Evolutionary conservation across 1,140 invertebrate species (phyloP), one percentile per base, ranked within the genome.

Genomic region (Nasonia longicornis): DNA sequence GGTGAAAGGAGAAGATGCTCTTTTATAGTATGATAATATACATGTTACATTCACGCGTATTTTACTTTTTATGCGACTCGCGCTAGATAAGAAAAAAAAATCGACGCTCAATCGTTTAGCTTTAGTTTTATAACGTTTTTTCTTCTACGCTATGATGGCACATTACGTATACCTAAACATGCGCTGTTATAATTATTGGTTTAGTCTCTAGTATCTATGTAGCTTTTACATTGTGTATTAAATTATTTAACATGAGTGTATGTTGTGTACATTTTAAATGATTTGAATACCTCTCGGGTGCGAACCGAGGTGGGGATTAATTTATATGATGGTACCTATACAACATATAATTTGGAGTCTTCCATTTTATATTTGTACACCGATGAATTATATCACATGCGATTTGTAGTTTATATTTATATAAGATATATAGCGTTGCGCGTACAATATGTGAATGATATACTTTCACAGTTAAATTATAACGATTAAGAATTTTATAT

Each of bases 31-130:
- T 58, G 7, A 2, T 74, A 2, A 10, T 42, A 42, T 42, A 35
- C 31, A 42, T 8, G 38, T 8, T 42, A 42, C 26, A 26, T 26
- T 26, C 26, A 38, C 35, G 7, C 38, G 10, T 8, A 42, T 42
- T 42, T 10, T 42, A 42, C 35, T 38, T 38, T 38, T 38, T 42
- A 42, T 8, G 38, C 38, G 38, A 42, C 38, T 42, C 8, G 7
- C 1, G 8, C 38, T 42, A 35, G 26, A 35, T 35, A 35, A 35
- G 1, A 42, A 42, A 64, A 64, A 58, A 64, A 76, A 22, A 2
- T 63, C 20, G 58, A n/a, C 58, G 58, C 74, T 14, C 42, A 64
- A 42, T 76, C 16, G 16, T 76, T 76, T 45, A 42, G 6, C 38
- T 42, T 42, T 42, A 42, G 38, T 42, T 42, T 42, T 7, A 42